phyloP scores from a whole-genome alignment of 2,888 invertebrate genomes.

The Apocheima hispidaria region DNA sequence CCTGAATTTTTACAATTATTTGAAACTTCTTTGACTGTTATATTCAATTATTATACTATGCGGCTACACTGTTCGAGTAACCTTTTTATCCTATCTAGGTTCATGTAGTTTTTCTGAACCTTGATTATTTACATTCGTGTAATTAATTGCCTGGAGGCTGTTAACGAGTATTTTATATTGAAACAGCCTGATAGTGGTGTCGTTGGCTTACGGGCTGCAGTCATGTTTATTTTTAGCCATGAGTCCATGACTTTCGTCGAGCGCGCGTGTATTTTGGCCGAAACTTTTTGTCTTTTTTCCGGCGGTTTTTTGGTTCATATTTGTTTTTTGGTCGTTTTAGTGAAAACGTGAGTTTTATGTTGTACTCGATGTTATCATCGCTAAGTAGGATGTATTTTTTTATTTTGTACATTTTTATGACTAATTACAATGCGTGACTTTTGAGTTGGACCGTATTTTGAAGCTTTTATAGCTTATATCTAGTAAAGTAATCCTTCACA shows the following conservation, averaged over 20 bases:
- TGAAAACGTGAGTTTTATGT: conserved; percentile 35
- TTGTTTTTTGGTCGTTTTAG: conserved; percentile 25
- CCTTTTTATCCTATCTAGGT: not conserved
- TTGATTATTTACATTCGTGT: conserved; percentile 6
- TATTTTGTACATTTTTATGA: conserved; percentile 16
- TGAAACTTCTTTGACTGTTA: no score
- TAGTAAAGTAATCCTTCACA: no score
- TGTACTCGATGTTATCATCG: conserved; percentile 27
- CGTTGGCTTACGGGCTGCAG: conserved; percentile 11
- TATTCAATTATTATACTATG: not conserved
- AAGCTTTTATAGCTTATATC: not conserved
- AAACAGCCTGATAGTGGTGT: conserved; percentile 7
- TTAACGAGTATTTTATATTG: conserved; percentile 21
- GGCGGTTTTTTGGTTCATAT: not conserved
- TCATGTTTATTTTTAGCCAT: conserved; percentile 36
- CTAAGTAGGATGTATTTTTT: conserved; percentile 18
- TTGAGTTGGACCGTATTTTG: not conserved
- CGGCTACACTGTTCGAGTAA: not conserved
- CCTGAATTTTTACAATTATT: no score
- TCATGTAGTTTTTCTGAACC: not conserved
- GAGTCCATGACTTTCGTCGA: conserved; percentile 28
- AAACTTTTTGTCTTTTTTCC: conserved; percentile 25
- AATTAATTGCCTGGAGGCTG: conserved; percentile 7
- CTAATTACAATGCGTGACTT: conserved; percentile 16
- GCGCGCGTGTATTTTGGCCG: conserved; percentile 23